Evolutionary conservation across 2,797 vertebrate species (phyloP).

Genomic region (Buphagus erythrorhynchus): DNA sequence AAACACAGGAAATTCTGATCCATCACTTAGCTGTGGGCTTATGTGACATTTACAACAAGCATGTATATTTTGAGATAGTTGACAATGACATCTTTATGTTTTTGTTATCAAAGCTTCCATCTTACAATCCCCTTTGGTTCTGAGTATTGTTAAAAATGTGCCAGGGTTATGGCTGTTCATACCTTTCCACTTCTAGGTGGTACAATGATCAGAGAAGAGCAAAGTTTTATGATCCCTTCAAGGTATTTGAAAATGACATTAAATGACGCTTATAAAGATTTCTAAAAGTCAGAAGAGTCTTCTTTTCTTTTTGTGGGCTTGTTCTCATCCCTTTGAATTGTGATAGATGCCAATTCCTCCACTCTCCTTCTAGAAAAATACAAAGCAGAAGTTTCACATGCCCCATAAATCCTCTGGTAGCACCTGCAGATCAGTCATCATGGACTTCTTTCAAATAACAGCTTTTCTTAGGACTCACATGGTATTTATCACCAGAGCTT

Average conservation of each 20-base stretch:
- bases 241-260: slow-evolving; percentile 67
- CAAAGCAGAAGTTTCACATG: not conserved
- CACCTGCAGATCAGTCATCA: not conserved
- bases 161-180: slow-evolving; percentile 34
- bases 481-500: not conserved
- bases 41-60: slow-evolving; percentile 44
- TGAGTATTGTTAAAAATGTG: slow-evolving; percentile 30
- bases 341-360: slow-evolving; percentile 3
- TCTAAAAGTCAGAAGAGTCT: slow-evolving; percentile 59
- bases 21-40: slow-evolving; percentile 47
- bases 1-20: slow-evolving; percentile 8
- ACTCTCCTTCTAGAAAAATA: slow-evolving; percentile 9
- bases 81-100: slow-evolving; percentile 68
- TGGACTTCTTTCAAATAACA: not conserved
- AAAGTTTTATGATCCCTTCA: slow-evolving; percentile 70
- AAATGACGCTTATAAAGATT: slow-evolving; percentile 53
- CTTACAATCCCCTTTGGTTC: slow-evolving; percentile 46
- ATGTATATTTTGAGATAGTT: slow-evolving; percentile 57
- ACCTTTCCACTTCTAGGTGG: slow-evolving; percentile 30
- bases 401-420: not conserved
- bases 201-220: slow-evolving; percentile 56
- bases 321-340: slow-evolving; percentile 34
- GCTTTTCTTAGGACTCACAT: not conserved
- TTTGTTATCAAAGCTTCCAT: slow-evolving; percentile 64
- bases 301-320: slow-evolving; percentile 25